Percentiles rank a stretch among this genome's conserved stretches.
These are phyloP conservation scores for Leguminivora glycinivorella DNA, from an alignment of 1,140 invertebrate genomes.

Conservation along the genomic window DNA sequence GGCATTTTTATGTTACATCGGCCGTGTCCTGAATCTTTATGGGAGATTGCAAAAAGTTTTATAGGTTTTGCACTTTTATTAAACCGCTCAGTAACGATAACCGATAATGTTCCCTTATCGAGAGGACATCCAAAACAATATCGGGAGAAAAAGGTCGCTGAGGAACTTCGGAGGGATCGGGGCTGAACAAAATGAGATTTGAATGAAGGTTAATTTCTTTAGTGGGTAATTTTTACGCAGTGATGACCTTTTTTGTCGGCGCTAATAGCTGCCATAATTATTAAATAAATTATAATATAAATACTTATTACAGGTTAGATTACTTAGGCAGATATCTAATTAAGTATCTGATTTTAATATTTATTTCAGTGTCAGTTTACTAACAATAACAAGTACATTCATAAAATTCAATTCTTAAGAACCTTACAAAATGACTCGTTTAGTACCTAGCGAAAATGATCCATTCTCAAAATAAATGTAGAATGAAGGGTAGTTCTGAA, in stretches of 20 bases:
- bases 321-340: too few species aligned
- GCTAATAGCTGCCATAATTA: neutral
- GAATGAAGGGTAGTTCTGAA: too few species aligned
- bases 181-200: neutral
- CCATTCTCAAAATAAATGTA: too few species aligned
- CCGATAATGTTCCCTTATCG: slow-evolving; percentile 28
- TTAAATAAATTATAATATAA: too few species aligned
- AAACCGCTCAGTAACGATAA: slow-evolving; percentile 31
- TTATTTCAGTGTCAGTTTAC: too few species aligned
- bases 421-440: too few species aligned
- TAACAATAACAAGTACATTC: too few species aligned
- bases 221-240: neutral
- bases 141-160: slow-evolving; percentile 28
- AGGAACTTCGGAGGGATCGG: neutral
- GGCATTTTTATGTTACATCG: slow-evolving; percentile 49
- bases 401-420: too few species aligned
- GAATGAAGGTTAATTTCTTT: slow-evolving; percentile 7
- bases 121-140: slow-evolving; percentile 38
- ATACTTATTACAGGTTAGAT: too few species aligned
- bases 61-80: slow-evolving; percentile 33
- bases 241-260: neutral
- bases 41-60: slow-evolving; percentile 37
- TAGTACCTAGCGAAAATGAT: too few species aligned
- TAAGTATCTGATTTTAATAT: too few species aligned
- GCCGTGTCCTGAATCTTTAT: slow-evolving; percentile 47